Percentiles rank a stretch among this genome's conserved stretches.
Evolutionary conservation across 2,888 invertebrate species (phyloP).

Genomic region (Deroplatys truncata): DNA sequence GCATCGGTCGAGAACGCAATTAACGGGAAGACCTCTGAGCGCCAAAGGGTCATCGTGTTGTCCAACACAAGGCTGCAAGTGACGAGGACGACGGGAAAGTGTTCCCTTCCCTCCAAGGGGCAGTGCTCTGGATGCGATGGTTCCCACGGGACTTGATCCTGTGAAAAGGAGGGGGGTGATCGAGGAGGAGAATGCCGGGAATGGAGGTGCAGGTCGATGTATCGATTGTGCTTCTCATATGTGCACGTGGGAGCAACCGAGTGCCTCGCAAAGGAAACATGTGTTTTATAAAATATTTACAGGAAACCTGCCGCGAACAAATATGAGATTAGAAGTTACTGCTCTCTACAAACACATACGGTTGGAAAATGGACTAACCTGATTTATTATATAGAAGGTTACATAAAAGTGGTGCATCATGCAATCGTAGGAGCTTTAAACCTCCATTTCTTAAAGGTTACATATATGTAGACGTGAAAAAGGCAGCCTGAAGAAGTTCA

Average conservation of each 20-base stretch:
- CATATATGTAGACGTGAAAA: no score
- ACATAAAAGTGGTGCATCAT: no score
- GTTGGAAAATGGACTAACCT: no score
- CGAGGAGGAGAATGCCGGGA: background rate
- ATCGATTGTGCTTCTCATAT: background rate
- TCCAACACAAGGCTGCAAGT: background rate
- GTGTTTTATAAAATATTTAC: background rate
- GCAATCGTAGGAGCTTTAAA: no score
- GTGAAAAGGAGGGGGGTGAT: background rate
- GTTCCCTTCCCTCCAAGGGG: background rate
- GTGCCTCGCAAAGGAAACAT: background rate
- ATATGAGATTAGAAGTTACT: no score
- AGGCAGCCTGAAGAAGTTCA: no score
- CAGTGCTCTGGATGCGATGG: conserved; percentile 12
- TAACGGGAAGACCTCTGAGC: background rate
- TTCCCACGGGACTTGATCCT: conserved; percentile 16
- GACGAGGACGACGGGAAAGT: background rate
- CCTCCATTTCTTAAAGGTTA: no score
- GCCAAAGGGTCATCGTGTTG: background rate
- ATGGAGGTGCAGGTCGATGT: background rate
- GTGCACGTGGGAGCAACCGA: background rate
- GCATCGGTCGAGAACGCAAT: background rate
- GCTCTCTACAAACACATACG: no score
- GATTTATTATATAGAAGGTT: no score
- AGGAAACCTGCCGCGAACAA: background rate